phyloP scores from a whole-genome alignment of 1,140 invertebrate species.

The Harpegnathos saltator region DNA sequence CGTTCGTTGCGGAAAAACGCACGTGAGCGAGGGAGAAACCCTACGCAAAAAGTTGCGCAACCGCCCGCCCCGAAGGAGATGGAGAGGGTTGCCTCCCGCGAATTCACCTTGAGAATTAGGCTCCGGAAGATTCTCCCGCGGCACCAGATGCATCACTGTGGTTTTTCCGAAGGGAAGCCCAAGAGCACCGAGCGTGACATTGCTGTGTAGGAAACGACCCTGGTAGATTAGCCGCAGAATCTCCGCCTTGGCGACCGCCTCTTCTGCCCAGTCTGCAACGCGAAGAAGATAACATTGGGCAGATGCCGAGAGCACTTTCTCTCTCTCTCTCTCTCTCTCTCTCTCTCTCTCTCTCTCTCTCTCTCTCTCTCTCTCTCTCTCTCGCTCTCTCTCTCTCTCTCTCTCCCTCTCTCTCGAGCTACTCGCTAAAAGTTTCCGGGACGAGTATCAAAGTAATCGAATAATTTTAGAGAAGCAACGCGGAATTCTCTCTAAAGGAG shows the following conservation, averaged over 20 bases:
- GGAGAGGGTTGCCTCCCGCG: slow-evolving; percentile 3
- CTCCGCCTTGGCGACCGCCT: slow-evolving; percentile 97
- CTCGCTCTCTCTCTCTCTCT: not conserved
- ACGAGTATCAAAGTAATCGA: slow-evolving; percentile 26
- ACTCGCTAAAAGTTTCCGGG: slow-evolving; percentile 33
- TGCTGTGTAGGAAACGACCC: slow-evolving; percentile 99
- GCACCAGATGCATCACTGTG: slow-evolving; percentile 99
- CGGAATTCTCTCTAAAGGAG: too few species aligned
- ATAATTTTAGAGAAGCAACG: not conserved
- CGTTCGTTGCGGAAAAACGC: too few species aligned
- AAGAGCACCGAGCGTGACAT: slow-evolving; percentile 98
- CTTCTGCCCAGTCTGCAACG: slow-evolving; percentile 96
- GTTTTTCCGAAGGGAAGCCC: slow-evolving; percentile 98
- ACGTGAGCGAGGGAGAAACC: not conserved
- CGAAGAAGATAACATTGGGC: slow-evolving; percentile 54
- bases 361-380: slow-evolving; percentile 38
- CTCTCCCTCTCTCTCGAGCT: slow-evolving; percentile 16
- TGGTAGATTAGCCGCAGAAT: slow-evolving; percentile 99
- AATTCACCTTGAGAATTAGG: slow-evolving; percentile 97
- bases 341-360: slow-evolving; percentile 18
- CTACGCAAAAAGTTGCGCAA: slow-evolving; percentile 30
- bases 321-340: slow-evolving; percentile 16
- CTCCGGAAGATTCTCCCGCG: slow-evolving; percentile 99
- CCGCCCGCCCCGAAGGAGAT: not conserved
- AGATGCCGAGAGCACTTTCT: slow-evolving; percentile 48